Evolutionary conservation across 2,113 vertebrate genomes (phyloP).

Genomic region (Grammomys dolichurus): DNA sequence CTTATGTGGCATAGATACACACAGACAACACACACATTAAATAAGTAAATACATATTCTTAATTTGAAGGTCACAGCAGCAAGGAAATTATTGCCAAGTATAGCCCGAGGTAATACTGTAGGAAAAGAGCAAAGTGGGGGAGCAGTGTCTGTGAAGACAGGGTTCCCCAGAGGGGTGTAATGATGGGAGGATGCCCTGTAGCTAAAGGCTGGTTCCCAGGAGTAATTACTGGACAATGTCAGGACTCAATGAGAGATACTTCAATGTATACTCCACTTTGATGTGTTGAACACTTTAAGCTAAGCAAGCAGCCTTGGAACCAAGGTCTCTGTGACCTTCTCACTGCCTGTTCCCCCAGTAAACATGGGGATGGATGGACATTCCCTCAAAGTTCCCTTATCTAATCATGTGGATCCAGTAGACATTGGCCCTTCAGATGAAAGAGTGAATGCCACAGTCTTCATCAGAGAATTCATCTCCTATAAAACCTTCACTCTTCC

Average conservation of each 20-base stretch:
- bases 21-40: too few relatives aligned
- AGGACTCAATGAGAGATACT: background rate
- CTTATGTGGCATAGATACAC: background rate
- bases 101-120: rapidly evolving
- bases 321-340: background rate
- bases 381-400: background rate
- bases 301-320: background rate
- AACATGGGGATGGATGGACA: too few relatives aligned
- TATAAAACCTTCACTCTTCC: background rate
- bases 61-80: background rate
- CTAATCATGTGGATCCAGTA: background rate
- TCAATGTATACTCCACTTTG: background rate
- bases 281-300: background rate
- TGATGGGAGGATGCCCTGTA: background rate
- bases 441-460: background rate
- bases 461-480: background rate
- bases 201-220: too few relatives aligned
- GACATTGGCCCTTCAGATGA: background rate
- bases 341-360: background rate
- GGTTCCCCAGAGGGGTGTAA: background rate
- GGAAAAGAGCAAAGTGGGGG: too few relatives aligned
- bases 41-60: background rate
- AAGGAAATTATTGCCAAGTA: background rate
- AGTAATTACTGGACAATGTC: background rate
- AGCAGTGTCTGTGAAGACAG: background rate